phyloP scores from a whole-genome alignment of 2,888 invertebrate species.

The Alentia gelatinosa region DNA sequence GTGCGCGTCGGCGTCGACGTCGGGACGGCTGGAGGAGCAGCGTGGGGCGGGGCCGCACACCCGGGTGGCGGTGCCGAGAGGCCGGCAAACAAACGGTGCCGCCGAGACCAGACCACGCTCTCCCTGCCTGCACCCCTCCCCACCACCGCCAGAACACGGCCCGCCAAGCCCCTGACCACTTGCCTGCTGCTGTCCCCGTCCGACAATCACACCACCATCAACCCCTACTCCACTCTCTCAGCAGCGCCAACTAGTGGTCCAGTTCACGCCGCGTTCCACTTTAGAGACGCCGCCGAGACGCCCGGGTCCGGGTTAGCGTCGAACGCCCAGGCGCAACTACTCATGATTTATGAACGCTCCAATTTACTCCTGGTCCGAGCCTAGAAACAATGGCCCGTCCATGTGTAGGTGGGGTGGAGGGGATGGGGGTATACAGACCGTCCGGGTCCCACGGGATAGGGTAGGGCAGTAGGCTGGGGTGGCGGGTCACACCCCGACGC shows the following conservation, averaged over 20 bases:
- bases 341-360: constrained; percentile 17
- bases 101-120: constrained; percentile 17
- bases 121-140: background rate
- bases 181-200: no score
- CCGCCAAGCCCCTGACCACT: no score
- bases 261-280: background rate
- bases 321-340: background rate
- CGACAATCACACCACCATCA: background rate
- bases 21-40: background rate
- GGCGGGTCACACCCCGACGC: background rate
- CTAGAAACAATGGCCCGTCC: background rate
- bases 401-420: background rate
- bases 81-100: constrained; percentile 43
- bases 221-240: background rate
- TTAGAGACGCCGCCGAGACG: background rate
- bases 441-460: background rate
- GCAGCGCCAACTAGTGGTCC: background rate
- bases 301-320: no score
- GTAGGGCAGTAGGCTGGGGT: no score
- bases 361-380: background rate
- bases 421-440: background rate
- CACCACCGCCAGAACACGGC: background rate
- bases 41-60: background rate
- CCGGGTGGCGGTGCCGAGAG: constrained; percentile 44
- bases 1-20: constrained; percentile 8